These are phyloP conservation scores for Paedocypris sp. DNA, from an alignment of 2,113 vertebrate genomes.

Conservation along the genomic window DNA sequence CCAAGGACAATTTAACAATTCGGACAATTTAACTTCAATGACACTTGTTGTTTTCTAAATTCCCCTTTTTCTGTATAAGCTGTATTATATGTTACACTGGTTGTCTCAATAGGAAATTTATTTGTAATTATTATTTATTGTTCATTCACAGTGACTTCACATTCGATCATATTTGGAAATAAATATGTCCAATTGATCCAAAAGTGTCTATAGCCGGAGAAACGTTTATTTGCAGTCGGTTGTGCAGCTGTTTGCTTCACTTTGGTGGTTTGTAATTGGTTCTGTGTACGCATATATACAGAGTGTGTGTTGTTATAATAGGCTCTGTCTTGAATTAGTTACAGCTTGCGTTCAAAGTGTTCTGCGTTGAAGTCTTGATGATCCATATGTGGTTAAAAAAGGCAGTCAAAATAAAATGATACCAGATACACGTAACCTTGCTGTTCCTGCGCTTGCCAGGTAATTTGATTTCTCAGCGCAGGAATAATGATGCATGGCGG, in stretches of 20 bases:
- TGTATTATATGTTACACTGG: too few species aligned
- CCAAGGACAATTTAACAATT: too few species aligned
- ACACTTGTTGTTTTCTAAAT: too few species aligned
- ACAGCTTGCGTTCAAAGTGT: not conserved
- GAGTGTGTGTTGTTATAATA: constrained; percentile 2
- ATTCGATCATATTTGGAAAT: too few species aligned
- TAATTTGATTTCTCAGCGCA: not conserved
- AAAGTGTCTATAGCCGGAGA: not conserved
- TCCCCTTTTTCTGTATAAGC: too few species aligned
- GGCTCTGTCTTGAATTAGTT: constrained; percentile 21
- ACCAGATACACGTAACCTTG: not conserved
- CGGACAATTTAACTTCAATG: too few species aligned
- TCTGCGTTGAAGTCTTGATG: not conserved
- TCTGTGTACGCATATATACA: constrained; percentile 23
- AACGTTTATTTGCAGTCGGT: not conserved
- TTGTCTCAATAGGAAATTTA: too few species aligned
- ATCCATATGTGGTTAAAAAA: constrained; percentile 11
- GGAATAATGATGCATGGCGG: not conserved
- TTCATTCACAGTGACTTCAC: too few species aligned
- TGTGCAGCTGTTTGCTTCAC: not conserved
- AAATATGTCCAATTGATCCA: too few species aligned
- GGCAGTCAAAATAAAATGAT: constrained; percentile 9
- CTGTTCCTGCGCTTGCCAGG: not conserved
- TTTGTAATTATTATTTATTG: too few species aligned
- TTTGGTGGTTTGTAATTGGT: constrained; percentile 4